Evolutionary conservation across 2,888 invertebrate genomes (phyloP).

Genomic region (Zaprionus bogoriensis): DNA sequence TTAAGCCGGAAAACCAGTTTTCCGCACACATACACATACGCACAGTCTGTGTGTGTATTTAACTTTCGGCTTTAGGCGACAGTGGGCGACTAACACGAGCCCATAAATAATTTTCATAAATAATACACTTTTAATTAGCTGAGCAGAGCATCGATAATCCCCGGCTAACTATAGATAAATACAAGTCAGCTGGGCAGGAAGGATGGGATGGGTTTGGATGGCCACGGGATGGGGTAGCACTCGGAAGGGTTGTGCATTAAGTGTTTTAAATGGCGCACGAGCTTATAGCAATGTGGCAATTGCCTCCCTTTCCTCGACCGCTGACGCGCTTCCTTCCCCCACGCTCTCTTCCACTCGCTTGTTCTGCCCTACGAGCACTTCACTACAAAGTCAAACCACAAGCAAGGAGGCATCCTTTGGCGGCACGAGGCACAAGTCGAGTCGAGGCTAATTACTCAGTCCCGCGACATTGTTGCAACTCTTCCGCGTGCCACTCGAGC

Average conservation of each 20-base stretch:
- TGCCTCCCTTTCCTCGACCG: background rate
- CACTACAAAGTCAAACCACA: slow-evolving; percentile 71
- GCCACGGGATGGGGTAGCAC: slow-evolving; percentile 32
- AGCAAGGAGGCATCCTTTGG: slow-evolving; percentile 41
- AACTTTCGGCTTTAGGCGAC: slow-evolving; percentile 54
- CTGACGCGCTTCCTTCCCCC: background rate
- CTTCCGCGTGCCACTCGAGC: slow-evolving; percentile 55
- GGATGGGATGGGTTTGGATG: background rate
- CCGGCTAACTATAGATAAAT: slow-evolving; percentile 22
- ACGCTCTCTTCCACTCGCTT: background rate
- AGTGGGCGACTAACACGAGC: slow-evolving; percentile 40
- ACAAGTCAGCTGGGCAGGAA: slow-evolving; percentile 6
- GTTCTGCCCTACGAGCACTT: slow-evolving; percentile 44
- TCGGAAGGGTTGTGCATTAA: slow-evolving; percentile 50
- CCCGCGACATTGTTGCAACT: slow-evolving; percentile 55
- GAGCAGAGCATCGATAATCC: slow-evolving; percentile 14
- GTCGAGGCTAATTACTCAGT: slow-evolving; percentile 67
- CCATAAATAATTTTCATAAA: slow-evolving; percentile 66
- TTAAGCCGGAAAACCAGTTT: slow-evolving; percentile 66
- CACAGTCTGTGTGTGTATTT: slow-evolving; percentile 40
- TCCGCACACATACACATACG: slow-evolving; percentile 16
- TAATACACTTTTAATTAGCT: slow-evolving; percentile 78
- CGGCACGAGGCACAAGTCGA: slow-evolving; percentile 30
- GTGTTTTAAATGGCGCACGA: slow-evolving; percentile 67
- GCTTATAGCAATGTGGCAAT: slow-evolving; percentile 56